Percentiles rank a stretch among this genome's conserved stretches.
phyloP scores from a whole-genome alignment of 2,797 vertebrate genomes.

The Mus caroli region DNA sequence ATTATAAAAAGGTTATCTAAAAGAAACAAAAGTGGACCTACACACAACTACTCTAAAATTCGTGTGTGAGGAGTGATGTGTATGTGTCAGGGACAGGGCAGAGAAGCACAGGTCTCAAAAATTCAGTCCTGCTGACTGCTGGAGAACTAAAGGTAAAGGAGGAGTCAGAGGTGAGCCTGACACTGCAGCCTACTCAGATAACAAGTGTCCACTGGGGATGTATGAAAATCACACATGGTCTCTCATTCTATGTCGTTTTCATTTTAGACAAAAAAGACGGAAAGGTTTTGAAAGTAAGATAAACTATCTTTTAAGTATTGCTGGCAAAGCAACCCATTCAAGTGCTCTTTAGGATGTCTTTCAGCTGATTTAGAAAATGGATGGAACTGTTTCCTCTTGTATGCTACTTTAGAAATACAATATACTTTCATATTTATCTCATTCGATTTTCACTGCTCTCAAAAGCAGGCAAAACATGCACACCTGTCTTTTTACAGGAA shows the following conservation, averaged over 20 bases:
- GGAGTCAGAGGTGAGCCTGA: background rate
- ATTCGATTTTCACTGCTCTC: background rate
- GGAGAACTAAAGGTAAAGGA: background rate
- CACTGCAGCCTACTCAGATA: background rate
- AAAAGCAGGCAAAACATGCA: slow-evolving; percentile 3
- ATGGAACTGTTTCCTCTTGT: background rate
- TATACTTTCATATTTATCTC: background rate
- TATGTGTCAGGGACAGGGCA: background rate
- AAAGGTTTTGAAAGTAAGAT: slow-evolving; percentile 13
- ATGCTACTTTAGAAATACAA: slow-evolving; percentile 11
- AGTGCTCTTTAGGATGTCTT: background rate
- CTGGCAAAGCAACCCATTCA: background rate
- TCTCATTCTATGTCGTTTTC: background rate
- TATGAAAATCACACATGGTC: background rate
- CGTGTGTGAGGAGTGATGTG: background rate
- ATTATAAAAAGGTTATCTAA: background rate
- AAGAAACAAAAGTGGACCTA: background rate
- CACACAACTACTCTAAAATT: background rate
- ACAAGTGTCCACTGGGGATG: background rate
- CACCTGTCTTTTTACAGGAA: background rate
- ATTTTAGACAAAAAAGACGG: slow-evolving; percentile 16
- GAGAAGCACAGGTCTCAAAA: background rate
- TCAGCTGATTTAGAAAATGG: background rate
- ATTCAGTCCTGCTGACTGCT: background rate
- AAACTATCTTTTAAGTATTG: slow-evolving; percentile 16